Conservation (phyloP, 2,113 vertebrate species). For the Uria lomvia region DNA sequence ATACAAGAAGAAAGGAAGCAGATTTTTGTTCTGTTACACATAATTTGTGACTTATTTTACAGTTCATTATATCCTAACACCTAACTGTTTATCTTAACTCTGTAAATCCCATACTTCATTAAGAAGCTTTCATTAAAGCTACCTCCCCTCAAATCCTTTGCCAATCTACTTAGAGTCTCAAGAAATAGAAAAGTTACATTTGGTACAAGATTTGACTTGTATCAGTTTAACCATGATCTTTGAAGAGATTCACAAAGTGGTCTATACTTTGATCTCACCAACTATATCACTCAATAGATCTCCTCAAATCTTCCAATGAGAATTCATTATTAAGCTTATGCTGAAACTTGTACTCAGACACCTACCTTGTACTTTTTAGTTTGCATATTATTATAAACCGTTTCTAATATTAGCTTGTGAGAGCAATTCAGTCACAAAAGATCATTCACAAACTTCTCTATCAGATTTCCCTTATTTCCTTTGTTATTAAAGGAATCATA, state of each 20-base stretch:
- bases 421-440: not conserved
- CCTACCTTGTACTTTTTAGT: not conserved
- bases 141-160: not conserved
- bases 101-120: not conserved
- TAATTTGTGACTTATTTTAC: not conserved
- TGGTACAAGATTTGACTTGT: not conserved
- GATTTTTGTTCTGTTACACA: not conserved
- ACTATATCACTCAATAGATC: not conserved
- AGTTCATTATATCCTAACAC: not conserved
- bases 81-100: not conserved
- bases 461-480: not conserved
- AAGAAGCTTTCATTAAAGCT: not conserved
- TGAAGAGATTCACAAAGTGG: rapidly evolving
- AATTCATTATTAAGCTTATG: not conserved
- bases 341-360: not conserved
- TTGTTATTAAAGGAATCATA: not conserved
- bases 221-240: not conserved
- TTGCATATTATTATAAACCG: not conserved
- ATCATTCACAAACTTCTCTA: not conserved
- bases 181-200: not conserved
- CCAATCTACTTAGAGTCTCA: not conserved
- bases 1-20: not conserved
- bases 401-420: not conserved
- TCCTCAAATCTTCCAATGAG: not conserved
- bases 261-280: not conserved